These are phyloP conservation scores for Nematopogon swammerdamellus DNA, from an alignment of 2,888 invertebrate genomes.

Conservation along the genomic window DNA sequence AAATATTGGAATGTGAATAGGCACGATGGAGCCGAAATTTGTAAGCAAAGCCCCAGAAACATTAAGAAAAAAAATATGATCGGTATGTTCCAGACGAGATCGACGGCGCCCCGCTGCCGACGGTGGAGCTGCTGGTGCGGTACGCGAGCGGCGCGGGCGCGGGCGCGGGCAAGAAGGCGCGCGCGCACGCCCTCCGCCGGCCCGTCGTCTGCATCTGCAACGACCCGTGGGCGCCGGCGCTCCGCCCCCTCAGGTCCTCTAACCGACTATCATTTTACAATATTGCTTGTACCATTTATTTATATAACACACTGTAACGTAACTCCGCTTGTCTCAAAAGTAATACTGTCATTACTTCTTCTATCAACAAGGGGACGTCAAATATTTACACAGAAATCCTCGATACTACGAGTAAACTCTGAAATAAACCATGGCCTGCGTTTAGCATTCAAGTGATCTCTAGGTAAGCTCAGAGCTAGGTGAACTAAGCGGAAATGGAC, in stretches of 20 bases:
- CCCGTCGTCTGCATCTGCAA: constrained; percentile 98
- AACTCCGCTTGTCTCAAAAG: too few species aligned
- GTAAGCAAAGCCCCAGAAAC: neutral
- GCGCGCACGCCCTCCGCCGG: constrained; percentile 63
- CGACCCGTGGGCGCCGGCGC: constrained; percentile 84
- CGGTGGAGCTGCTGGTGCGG: constrained; percentile 82
- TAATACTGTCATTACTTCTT: too few species aligned
- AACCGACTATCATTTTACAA: neutral
- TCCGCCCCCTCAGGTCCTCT: constrained; percentile 74
- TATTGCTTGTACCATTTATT: neutral
- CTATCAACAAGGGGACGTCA: too few species aligned
- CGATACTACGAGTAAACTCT: too few species aligned
- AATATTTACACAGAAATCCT: too few species aligned
- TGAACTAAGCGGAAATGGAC: too few species aligned
- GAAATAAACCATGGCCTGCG: too few species aligned
- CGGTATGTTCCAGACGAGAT: constrained; percentile 77
- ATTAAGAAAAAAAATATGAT: neutral
- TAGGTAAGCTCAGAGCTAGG: too few species aligned
- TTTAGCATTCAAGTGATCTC: too few species aligned
- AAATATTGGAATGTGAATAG: too few species aligned
- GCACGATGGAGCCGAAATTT: too few species aligned
- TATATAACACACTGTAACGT: too few species aligned
- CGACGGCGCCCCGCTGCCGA: constrained; percentile 89
- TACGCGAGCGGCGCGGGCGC: constrained; percentile 65
- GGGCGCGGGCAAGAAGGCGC: constrained; percentile 48